These are phyloP conservation scores for Drosophila novamexicana DNA, from an alignment of 1,140 invertebrate species.

Conservation along the genomic window DNA sequence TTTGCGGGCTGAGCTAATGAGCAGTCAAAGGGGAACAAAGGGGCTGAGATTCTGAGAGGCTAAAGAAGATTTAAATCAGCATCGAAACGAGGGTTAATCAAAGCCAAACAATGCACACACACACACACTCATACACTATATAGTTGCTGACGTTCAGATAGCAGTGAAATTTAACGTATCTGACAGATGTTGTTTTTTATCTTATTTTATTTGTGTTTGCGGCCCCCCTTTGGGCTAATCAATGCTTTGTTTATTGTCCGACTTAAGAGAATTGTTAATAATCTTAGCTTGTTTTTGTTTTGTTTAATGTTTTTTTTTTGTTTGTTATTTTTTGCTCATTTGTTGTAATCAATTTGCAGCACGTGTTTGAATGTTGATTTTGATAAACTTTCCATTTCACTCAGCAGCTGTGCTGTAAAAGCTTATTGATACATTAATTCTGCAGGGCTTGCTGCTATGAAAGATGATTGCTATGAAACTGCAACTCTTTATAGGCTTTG, in stretches of 20 bases:
- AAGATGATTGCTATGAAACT: background rate
- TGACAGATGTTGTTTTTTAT: constrained; percentile 9
- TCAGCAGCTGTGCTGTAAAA: background rate
- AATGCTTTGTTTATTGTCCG: constrained; percentile 51
- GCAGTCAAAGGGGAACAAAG: constrained; percentile 18
- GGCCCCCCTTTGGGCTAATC: constrained; percentile 52
- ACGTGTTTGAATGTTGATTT: constrained; percentile 59
- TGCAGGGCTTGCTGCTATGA: background rate
- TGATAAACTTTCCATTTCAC: constrained; percentile 69
- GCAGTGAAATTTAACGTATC: constrained; percentile 57
- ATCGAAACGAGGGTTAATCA: constrained; percentile 25
- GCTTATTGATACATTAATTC: constrained; percentile 7
- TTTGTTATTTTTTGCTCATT: constrained; percentile 35
- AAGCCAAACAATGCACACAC: constrained; percentile 3
- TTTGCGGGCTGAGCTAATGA: constrained; percentile 50
- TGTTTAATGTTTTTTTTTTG: constrained; percentile 23
- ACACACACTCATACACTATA: background rate
- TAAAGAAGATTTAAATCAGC: constrained; percentile 44
- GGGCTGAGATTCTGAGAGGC: background rate
- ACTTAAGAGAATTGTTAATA: constrained; percentile 50
- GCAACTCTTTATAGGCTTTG: background rate
- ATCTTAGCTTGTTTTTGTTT: constrained; percentile 37
- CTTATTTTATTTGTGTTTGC: background rate
- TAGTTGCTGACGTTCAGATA: constrained; percentile 16
- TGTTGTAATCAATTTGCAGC: constrained; percentile 67